Conservation (phyloP, 1,140 invertebrate species). For the Musca domestica region DNA sequence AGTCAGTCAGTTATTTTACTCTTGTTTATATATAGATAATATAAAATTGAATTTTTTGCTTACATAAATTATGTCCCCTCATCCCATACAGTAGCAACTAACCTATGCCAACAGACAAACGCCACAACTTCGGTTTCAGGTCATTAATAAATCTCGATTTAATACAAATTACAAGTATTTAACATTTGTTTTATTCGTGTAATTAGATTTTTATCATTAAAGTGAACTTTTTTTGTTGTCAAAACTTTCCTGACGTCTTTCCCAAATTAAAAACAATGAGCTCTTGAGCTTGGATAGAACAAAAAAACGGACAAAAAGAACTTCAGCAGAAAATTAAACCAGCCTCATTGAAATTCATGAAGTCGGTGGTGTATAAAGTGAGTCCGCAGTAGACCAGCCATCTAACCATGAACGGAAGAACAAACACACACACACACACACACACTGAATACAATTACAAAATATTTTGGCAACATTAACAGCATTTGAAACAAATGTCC, state of each 20-base stretch:
- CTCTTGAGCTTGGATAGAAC: background rate
- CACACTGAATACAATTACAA: constrained; percentile 16
- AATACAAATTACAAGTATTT: constrained; percentile 5
- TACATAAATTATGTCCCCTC: too few relatives aligned
- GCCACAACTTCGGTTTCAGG: too few relatives aligned
- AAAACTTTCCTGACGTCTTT: background rate
- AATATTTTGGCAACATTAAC: constrained; percentile 20
- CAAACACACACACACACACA: background rate
- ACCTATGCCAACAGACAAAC: too few relatives aligned
- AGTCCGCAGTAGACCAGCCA: background rate
- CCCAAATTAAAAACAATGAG: background rate
- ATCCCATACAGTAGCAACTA: too few relatives aligned
- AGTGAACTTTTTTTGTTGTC: background rate
- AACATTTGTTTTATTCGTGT: constrained; percentile 10
- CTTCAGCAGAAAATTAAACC: background rate
- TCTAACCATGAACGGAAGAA: background rate
- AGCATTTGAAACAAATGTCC: constrained; percentile 14
- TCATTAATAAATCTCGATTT: too few relatives aligned
- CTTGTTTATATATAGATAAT: too few relatives aligned
- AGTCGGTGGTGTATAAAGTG: constrained; percentile 5
- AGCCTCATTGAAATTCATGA: constrained; percentile 20
- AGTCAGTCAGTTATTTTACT: too few relatives aligned
- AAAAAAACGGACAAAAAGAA: background rate
- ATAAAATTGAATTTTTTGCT: too few relatives aligned
- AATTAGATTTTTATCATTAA: constrained; percentile 21